Base-by-base conservation (phyloP, 2,888 invertebrate genomes). In the Orchesellides sinensis region DNA sequence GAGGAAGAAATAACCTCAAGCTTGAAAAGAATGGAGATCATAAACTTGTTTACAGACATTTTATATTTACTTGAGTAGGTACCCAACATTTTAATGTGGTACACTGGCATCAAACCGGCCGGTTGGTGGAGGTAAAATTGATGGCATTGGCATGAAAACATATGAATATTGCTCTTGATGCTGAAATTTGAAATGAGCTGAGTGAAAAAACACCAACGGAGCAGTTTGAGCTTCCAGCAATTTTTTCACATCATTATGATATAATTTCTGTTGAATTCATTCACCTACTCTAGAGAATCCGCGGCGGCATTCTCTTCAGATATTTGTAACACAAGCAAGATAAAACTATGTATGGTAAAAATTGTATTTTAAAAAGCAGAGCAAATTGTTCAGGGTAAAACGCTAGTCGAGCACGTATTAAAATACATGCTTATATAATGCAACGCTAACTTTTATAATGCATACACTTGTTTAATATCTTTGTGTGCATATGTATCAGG, bases 151-250 rank as follows among this genome's bases (percentile, higher is more conserved):
- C 75, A 66, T 74, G 35, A 69, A 78, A 70, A 78, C 68, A 40
- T 49, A 72, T 54, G 65, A 65, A 54, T 72, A 56, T 72, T 72
- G 79, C 25, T 72, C 65, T 23, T 21, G 35, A 52, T 72, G 79
- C 21, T 79, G 79, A 79, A 79, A 78, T 78, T 69, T 78, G 47
- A 52, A 78, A 78, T 69, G 78, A 63, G 29, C 78, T 78, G 78
- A 69, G 78, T 78, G 78, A 78, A 78, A 78, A 78, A 78, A 69
- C 75, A 78, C 78, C 78, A 78, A 69, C 69, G 78, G 78, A 69
- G 78, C 35, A n/a, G 47, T 35, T 65, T 59, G 8, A 61, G 61
- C 78, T 78, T 63, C 61, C 35, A 69, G 78, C 78, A 10, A 68
- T 78, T 78, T 68, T 78, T 78, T 78, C 78, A 78, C 78, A 78